Conservation (phyloP, 2,888 invertebrate genomes). For the Pogonocherus hispidulus region DNA sequence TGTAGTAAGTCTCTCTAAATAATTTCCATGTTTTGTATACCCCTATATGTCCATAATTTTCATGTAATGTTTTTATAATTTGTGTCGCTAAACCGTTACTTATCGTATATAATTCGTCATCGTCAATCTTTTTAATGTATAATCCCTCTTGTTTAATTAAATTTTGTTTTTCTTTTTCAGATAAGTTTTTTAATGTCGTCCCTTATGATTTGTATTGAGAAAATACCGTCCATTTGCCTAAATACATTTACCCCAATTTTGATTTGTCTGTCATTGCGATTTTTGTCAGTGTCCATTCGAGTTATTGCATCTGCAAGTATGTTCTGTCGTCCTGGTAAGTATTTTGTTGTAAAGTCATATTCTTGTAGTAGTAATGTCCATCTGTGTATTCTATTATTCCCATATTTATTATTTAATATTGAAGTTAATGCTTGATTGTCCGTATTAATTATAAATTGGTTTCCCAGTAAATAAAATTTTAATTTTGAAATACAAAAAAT, state of each 20-base stretch:
- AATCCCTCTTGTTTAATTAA: not conserved
- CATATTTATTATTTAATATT: slow-evolving; percentile 29
- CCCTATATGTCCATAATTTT: slow-evolving; percentile 5
- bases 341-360: slow-evolving; percentile 20
- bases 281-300: slow-evolving; percentile 11
- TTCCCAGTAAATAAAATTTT: slow-evolving; percentile 21
- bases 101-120: not conserved
- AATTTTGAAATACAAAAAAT: slow-evolving; percentile 28
- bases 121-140: not conserved
- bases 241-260: slow-evolving; percentile 16
- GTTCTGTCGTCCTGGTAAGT: slow-evolving; percentile 23
- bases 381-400: slow-evolving; percentile 30
- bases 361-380: slow-evolving; percentile 21
- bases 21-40: not conserved
- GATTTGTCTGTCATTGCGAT: not conserved
- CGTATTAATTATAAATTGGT: slow-evolving; percentile 26
- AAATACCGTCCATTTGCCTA: not conserved
- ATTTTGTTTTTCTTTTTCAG: slow-evolving; percentile 6
- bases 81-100: not conserved
- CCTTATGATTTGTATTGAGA: too few species aligned
- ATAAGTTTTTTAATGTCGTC: not conserved
- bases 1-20: slow-evolving; percentile 6
- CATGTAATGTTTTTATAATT: not conserved
- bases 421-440: slow-evolving; percentile 30
- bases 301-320: slow-evolving; percentile 19